These are phyloP conservation scores for Paralvinella palmiformis DNA, from an alignment of 1,140 invertebrate species.

Conservation along the genomic window DNA sequence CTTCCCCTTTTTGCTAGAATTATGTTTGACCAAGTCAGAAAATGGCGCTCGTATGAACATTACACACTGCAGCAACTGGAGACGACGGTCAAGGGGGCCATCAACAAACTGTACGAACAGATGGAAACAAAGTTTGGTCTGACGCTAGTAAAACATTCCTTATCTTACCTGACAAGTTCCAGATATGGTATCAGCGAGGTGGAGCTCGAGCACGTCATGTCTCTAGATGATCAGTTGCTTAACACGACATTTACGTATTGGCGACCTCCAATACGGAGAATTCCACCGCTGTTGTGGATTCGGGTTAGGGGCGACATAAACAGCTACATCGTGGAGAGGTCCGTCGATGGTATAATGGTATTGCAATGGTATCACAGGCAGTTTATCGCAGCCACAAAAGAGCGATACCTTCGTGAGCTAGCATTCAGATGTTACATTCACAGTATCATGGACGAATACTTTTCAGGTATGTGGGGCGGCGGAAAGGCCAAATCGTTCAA, in stretches of 20 bases:
- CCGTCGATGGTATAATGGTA: constrained; percentile 15
- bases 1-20: constrained; percentile 16
- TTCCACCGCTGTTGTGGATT: constrained; percentile 14
- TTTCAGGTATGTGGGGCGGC: constrained; percentile 73
- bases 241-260: constrained; percentile 16
- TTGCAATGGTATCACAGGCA: constrained; percentile 19
- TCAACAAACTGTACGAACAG: constrained; percentile 17
- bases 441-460: constrained; percentile 78
- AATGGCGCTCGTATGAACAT: constrained; percentile 12
- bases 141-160: constrained; percentile 12
- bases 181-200: constrained; percentile 18
- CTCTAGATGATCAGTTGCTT: constrained; percentile 15
- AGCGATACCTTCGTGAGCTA: constrained; percentile 4
- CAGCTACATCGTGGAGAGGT: constrained; percentile 16
- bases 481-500: constrained; percentile 90
- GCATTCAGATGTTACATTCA: constrained; percentile 8
- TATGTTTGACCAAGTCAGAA: constrained; percentile 15
- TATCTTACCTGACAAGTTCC: constrained; percentile 16
- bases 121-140: constrained; percentile 19
- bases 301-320: background rate
- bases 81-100: constrained; percentile 14
- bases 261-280: constrained; percentile 15
- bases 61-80: background rate
- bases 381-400: constrained; percentile 12
- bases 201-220: constrained; percentile 19